phyloP scores from a whole-genome alignment of 2,888 invertebrate genomes.

The Limenitis arthemis region DNA sequence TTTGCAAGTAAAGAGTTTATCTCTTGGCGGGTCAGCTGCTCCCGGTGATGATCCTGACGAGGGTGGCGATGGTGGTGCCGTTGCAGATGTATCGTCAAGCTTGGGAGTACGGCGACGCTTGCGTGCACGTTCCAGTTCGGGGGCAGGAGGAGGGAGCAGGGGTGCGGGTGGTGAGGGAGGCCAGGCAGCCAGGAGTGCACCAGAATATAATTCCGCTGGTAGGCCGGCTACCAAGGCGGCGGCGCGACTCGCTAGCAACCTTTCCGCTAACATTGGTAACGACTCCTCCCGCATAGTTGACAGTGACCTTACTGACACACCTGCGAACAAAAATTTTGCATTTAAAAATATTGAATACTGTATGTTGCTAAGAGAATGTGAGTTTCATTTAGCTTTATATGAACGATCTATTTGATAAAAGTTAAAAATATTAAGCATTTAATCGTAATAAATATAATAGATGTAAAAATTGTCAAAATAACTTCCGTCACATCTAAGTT shows the following conservation, averaged over 20 bases:
- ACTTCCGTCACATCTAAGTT: constrained; percentile 57
- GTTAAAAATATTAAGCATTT: too few relatives aligned
- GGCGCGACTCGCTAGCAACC: constrained; percentile 69
- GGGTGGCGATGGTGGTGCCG: constrained; percentile 50
- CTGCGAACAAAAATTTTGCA: constrained; percentile 32
- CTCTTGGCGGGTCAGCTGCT: constrained; percentile 71
- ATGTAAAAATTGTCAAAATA: constrained; percentile 31
- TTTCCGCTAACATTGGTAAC: constrained; percentile 62
- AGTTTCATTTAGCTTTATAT: too few relatives aligned
- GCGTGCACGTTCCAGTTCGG: constrained; percentile 55
- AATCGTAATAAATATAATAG: neutral
- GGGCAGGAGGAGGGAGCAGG: constrained; percentile 64
- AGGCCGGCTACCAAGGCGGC: constrained; percentile 70
- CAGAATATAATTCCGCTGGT: constrained; percentile 75
- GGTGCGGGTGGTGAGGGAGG: constrained; percentile 72
- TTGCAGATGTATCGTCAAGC: constrained; percentile 49
- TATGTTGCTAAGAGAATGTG: neutral
- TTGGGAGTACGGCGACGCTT: constrained; percentile 66
- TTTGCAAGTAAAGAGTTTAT: constrained; percentile 91
- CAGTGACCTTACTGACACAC: constrained; percentile 66
- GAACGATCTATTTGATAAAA: too few relatives aligned
- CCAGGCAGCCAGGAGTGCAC: constrained; percentile 72
- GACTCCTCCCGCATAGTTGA: constrained; percentile 66
- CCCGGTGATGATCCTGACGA: constrained; percentile 68
- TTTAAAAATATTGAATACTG: neutral